Percentiles rank a stretch among this genome's conserved stretches.
Conservation (phyloP, 92 coral and sea anemone species). For the Porites divaricata region DNA sequence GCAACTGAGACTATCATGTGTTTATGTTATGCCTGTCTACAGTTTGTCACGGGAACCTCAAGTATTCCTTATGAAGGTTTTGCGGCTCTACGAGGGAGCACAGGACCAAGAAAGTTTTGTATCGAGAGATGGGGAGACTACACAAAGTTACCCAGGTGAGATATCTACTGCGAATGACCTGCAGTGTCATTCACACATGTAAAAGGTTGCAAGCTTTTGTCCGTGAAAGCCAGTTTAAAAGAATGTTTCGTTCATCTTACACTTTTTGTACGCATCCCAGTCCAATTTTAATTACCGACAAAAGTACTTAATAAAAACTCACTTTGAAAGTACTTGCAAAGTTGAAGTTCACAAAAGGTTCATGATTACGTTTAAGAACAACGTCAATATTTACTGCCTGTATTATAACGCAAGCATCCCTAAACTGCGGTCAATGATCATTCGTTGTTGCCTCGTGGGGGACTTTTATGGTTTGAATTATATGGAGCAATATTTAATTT, state of each 20-base stretch:
- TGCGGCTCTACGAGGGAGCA: conserved; percentile 96
- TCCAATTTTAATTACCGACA: not conserved
- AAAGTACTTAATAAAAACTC: too few species aligned
- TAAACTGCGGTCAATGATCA: too few species aligned
- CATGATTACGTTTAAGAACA: not conserved
- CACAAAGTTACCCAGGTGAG: conserved; percentile 94
- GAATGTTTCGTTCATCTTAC: not conserved
- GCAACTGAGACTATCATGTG: not conserved
- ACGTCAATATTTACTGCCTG: not conserved
- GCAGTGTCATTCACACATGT: too few species aligned
- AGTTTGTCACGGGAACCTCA: conserved; percentile 99
- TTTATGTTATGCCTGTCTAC: not conserved
- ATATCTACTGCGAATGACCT: not conserved
- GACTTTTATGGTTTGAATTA: not conserved
- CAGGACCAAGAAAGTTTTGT: conserved; percentile 97
- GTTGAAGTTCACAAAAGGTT: not conserved
- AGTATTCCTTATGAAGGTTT: conserved; percentile 99
- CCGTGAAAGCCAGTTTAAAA: not conserved
- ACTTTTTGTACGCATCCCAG: not conserved
- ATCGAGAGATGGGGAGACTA: conserved; percentile 99
- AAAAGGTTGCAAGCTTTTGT: not conserved
- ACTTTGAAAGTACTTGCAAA: too few species aligned
- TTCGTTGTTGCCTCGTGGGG: not conserved
- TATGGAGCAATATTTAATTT: not conserved
- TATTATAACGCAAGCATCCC: too few species aligned